Evolutionary conservation across 1,140 invertebrate species (phyloP).

Genomic region (Ylistrum balloti): DNA sequence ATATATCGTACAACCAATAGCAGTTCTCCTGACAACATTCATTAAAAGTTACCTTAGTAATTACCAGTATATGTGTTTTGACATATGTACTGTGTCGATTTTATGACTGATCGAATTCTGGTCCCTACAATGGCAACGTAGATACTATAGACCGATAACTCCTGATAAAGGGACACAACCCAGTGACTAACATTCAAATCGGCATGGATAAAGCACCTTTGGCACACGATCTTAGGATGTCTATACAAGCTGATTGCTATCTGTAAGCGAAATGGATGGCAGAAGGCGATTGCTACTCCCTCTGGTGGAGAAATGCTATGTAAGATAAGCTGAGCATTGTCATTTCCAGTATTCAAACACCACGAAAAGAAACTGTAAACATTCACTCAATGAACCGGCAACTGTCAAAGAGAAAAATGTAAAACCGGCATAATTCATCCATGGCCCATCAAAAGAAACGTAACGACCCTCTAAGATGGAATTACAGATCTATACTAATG

Average conservation of each 20-base stretch:
- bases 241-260: neutral
- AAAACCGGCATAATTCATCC: neutral
- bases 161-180: neutral
- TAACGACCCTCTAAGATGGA: slow-evolving; percentile 30
- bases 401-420: neutral
- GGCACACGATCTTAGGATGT: slow-evolving; percentile 37
- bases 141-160: neutral
- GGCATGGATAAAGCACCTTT: slow-evolving; percentile 9
- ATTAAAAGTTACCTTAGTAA: neutral
- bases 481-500: neutral
- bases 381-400: neutral
- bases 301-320: neutral
- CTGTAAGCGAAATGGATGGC: neutral
- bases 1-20: neutral
- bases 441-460: neutral
- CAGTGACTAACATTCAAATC: neutral
- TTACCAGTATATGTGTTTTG: neutral
- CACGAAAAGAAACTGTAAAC: slow-evolving; percentile 17
- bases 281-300: neutral
- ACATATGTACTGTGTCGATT: slow-evolving; percentile 26
- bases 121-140: neutral
- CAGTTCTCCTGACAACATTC: neutral
- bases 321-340: neutral
- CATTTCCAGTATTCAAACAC: neutral
- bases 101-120: slow-evolving; percentile 34